These are phyloP conservation scores for Drosophila quinaria DNA, from an alignment of 2,888 invertebrate genomes.

Conservation along the genomic window DNA sequence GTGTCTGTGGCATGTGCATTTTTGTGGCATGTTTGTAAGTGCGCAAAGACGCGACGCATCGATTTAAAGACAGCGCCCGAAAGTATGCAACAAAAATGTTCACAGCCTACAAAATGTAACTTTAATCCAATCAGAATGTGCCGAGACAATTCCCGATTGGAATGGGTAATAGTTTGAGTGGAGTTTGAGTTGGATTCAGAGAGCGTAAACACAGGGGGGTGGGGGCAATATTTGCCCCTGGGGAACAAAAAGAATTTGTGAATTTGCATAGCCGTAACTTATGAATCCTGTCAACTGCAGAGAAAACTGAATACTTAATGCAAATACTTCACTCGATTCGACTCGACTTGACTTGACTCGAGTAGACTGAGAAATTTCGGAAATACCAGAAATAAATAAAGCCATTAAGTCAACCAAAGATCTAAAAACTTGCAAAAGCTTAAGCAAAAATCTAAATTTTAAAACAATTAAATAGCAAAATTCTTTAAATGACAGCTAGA, in stretches of 20 bases:
- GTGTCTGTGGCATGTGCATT: constrained; percentile 15
- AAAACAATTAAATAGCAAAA: background rate
- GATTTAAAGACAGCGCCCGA: constrained; percentile 50
- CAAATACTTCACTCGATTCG: constrained; percentile 11
- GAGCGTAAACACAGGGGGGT: too few relatives aligned
- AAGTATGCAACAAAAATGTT: constrained; percentile 51
- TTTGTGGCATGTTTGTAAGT: constrained; percentile 33
- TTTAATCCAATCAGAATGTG: constrained; percentile 48
- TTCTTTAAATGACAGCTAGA: background rate
- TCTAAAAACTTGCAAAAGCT: background rate
- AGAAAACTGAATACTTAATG: constrained; percentile 36
- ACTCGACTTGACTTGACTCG: background rate
- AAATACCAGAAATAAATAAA: constrained; percentile 38
- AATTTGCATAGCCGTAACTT: constrained; percentile 53
- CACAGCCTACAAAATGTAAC: constrained; percentile 20
- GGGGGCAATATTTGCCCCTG: constrained; percentile 9
- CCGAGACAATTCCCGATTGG: constrained; percentile 8
- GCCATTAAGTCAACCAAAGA: constrained; percentile 17
- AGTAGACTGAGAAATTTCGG: constrained; percentile 23
- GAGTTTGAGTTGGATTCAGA: background rate
- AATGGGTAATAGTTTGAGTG: background rate
- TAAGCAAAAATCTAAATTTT: background rate
- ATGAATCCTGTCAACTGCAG: constrained; percentile 56
- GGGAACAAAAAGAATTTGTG: constrained; percentile 38
- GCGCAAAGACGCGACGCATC: constrained; percentile 28